Percentiles rank a stretch among this genome's conserved stretches.
Conservation (phyloP, 2,888 invertebrate species). For the Nemoura dubitans region DNA sequence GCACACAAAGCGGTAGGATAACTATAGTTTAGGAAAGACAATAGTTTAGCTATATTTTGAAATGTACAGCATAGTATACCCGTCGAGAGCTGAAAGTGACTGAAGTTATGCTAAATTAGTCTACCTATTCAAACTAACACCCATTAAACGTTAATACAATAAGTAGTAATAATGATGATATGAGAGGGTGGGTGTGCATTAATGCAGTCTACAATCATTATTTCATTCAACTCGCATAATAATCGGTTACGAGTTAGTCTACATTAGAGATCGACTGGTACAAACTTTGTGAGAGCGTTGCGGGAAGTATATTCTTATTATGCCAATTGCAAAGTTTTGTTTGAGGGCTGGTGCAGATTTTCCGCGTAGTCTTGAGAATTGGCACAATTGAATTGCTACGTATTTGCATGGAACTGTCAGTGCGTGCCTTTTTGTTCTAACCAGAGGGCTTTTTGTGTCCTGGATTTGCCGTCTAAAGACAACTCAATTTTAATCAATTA, state of each 20-base stretch:
- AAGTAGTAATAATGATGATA: neutral
- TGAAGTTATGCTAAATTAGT: slow-evolving; percentile 4
- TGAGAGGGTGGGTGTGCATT: slow-evolving; percentile 9
- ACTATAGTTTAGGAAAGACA: neutral
- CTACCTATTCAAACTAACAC: neutral
- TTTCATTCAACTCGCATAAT: neutral
- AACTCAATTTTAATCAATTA: slow-evolving; percentile 3
- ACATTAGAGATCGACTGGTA: neutral
- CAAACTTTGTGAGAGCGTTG: neutral
- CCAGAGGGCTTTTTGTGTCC: neutral
- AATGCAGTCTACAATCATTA: neutral
- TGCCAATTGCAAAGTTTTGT: slow-evolving; percentile 12
- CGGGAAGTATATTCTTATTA: neutral
- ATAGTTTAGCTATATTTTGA: slow-evolving; percentile 7
- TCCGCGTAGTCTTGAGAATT: neutral
- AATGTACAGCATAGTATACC: neutral
- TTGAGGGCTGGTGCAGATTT: neutral
- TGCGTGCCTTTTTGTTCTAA: neutral
- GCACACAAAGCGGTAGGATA: slow-evolving; percentile 17
- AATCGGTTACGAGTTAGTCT: slow-evolving; percentile 7
- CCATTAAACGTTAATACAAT: slow-evolving; percentile 7
- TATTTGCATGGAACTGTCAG: slow-evolving; percentile 7
- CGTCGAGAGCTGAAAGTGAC: neutral
- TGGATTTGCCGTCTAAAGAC: neutral
- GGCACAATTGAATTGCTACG: neutral